Evolutionary conservation across 2,797 vertebrate species (phyloP), one percentile per base, ranked within the genome.

Genomic region (Lerista edwardsae): DNA sequence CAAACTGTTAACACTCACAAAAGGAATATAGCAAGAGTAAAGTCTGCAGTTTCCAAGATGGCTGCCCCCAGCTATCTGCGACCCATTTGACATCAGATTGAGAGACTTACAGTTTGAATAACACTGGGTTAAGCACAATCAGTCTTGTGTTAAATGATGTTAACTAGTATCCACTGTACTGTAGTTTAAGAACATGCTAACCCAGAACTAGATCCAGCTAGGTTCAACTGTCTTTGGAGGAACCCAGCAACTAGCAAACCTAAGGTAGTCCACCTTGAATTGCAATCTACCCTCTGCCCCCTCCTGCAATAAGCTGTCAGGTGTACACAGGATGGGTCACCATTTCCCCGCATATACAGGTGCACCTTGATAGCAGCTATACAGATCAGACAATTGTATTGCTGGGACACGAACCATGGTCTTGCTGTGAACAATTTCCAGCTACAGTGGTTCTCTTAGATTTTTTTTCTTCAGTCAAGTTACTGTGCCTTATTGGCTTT

Each of bases 401-500:
- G 36, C 59, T 55, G 23, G 68, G 79, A 84, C 76, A 80, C 74
- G 83, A 90, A 87, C 82, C 36, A 81, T 73, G 81, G 0, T 79
- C 29, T 12, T 75, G 62, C 62, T 86, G 87, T 47, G 81, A 68
- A 77, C 67, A 92, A 86, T 82, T 86, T 75, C 34, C 86, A 72
- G 74, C 61, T 71, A 6, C 41, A 86, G 51, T 59, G 75, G 55
- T 84, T 80, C 25, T 89, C 14, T 83, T 55, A 31, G 86, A 83
- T 88, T 86, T 89, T 80, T 86, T 88, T 78, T 90, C 87, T 88
- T 84, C 77, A 62, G 89, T 36, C 36, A 91, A 59, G 69, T 39
- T 81, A 85, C 84, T 91, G 80, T 75, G 57, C 84, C 85, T 87
- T 86, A 65, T 86, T 69, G 14, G 78, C 87, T 92, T 80, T 92